A percentile compares a stretch with the other conserved stretches of the same genome.
phyloP scores from a whole-genome alignment of 1,140 invertebrate species.

The Leptinotarsa defecta region DNA sequence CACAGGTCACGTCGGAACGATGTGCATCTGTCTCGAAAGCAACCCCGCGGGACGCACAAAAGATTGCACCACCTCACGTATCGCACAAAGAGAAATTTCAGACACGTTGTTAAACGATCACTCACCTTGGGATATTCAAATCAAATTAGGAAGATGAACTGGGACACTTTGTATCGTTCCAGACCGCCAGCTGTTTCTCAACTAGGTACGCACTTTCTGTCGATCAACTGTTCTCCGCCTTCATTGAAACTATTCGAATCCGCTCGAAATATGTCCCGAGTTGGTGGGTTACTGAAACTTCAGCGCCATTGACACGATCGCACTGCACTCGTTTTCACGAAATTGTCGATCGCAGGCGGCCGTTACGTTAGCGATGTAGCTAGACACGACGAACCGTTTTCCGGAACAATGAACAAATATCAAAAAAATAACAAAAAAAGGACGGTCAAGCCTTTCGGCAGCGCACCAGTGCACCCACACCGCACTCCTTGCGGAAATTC shows the following conservation, averaged over 20 bases:
- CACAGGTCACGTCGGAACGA: not conserved
- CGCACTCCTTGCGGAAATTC: not conserved
- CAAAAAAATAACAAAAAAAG: conserved; percentile 4
- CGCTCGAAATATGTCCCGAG: not conserved
- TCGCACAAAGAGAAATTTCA: not conserved
- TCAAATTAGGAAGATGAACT: not conserved
- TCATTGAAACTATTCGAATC: not conserved
- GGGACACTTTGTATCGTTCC: not conserved
- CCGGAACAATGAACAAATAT: not conserved
- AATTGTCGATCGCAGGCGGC: not conserved
- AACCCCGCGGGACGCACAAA: not conserved
- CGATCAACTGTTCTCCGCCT: not conserved
- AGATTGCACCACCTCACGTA: not conserved
- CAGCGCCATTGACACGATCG: not conserved
- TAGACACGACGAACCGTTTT: not conserved
- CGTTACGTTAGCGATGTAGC: too few species aligned
- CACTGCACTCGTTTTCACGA: not conserved
- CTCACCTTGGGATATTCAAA: not conserved
- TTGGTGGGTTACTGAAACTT: not conserved
- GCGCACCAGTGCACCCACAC: not conserved
- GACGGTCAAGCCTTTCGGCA: not conserved
- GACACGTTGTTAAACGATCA: conserved; percentile 2
- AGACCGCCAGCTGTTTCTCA: not conserved
- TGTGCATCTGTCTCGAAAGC: not conserved
- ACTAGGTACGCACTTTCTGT: not conserved